phyloP scores from a whole-genome alignment of 2,888 invertebrate genomes.

The Lochmaea capreae region DNA sequence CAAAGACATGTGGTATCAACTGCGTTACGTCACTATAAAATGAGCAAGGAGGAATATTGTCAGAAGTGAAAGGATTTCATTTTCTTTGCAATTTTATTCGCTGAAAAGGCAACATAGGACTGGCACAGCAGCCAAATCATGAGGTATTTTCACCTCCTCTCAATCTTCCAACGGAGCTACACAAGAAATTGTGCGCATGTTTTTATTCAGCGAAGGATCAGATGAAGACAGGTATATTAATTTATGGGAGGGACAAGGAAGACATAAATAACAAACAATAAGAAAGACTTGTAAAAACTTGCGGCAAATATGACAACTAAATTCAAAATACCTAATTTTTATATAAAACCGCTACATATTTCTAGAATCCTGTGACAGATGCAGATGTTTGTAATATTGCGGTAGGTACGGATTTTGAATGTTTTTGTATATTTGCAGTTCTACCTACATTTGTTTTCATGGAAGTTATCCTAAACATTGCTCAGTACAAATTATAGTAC shows the following conservation, averaged over 20 bases:
- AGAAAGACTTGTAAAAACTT: constrained; percentile 31
- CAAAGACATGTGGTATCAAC: constrained; percentile 1
- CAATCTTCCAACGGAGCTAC: constrained; percentile 42
- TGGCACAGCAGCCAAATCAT: constrained; percentile 38
- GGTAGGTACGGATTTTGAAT: neutral
- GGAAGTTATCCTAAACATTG: neutral
- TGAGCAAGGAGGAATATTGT: constrained; percentile 25
- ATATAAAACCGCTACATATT: neutral
- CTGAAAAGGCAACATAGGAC: constrained; percentile 38
- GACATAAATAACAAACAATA: constrained; percentile 45
- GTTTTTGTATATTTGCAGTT: neutral
- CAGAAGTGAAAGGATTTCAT: constrained; percentile 23
- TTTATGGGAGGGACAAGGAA: constrained; percentile 46
- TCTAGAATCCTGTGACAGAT: neutral
- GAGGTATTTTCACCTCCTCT: constrained; percentile 48
- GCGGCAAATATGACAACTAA: constrained; percentile 34
- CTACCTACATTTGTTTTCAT: neutral
- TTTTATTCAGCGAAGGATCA: constrained; percentile 39
- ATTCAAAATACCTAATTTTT: constrained; percentile 3
- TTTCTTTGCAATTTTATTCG: constrained; percentile 27
- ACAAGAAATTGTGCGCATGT: constrained; percentile 48
- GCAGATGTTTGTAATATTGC: neutral
- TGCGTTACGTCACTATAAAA: constrained; percentile 15
- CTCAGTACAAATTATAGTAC: neutral
- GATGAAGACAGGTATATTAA: constrained; percentile 38